Evolutionary conservation across 1,140 invertebrate species (phyloP), one percentile per base, ranked within the genome.

Genomic region (Drosophila sproati): DNA sequence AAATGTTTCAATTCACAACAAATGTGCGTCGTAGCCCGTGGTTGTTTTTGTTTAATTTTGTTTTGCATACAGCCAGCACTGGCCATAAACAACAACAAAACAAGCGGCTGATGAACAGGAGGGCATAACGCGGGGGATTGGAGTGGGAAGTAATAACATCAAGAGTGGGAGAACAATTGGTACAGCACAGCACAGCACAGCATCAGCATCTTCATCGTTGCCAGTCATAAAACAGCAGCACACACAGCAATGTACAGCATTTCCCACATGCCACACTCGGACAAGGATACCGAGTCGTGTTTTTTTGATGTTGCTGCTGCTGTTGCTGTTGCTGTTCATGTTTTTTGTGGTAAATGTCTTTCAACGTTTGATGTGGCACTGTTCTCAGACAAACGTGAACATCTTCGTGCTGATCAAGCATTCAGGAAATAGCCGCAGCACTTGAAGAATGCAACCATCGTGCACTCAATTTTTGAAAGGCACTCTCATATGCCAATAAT

Each of bases 21-120:
- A 66, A 60, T 61, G 60, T 57, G 50, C 48, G 63, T 45, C 60
- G 52, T 78, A 43, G 82, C 82, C 82, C 54, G 67, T 82, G 82
- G 83, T 68, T 87, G 82, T 87, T 87, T 88, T 82, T 88, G 75
- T 87, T 87, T 87, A 87, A 87, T 87, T 87, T 83, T 88, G 67
- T 77, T 87, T 86, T 82, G 71, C 72, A 62, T 74, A 43, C 41
- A 69, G 72, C 31, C 66, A 68, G 68, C 39, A 43, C 39, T 60
- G 51, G 56, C 57, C 51, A 69, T 55, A 69, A 74, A 61, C 66
- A 74, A 61, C 63, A 80, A 86, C 55, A 73, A 55, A 47, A n/a
- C 31, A 57, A 68, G 54, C 50, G 51, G 32, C 64, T 62, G 67
- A 52, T 50, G 51, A 74, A 70, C 67, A 66, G 70, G 43, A 63